Base-by-base conservation (phyloP, 2,888 invertebrate species). In the Lasius fuliginosus region DNA sequence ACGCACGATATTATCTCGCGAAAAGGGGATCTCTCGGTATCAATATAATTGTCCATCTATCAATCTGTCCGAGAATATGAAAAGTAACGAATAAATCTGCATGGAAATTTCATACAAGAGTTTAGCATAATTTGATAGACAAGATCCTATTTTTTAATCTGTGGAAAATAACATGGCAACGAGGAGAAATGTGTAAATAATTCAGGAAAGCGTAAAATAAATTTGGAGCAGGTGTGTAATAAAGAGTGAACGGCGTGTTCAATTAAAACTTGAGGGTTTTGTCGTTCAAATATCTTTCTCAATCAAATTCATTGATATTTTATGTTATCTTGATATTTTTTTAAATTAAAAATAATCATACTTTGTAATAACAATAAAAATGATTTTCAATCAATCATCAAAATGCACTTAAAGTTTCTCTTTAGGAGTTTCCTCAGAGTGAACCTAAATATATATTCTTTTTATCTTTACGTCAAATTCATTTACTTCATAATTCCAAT, bases 391-490 rank as follows among this genome's bases (percentile, higher is more conserved):
- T 23, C 23, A 23, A 36, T 8, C 23, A 9, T 9, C 27, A 1
- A 58, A 27, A 18, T 58, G 1, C 8, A 74, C 6, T 30, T 11
- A 60, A 58, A 74, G n/a, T 74, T 74, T n/a, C 3, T 42, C 3
- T 42, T 49, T 49, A 18, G 9, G 8, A 49, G 49, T 49, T 49
- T 49, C 1, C n/a, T 30, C 18, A 11, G 15, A 4, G 12, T 0
- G 0, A 74, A 30, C 4, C 1, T 12, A 30, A 11, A 42, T 42
- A 42, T 42, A 6, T 1, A 5, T 53, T 49, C 8, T 53, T 53
- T 49, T 53, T n/a, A 53, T 12, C 58, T 30, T 74, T n/a, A 62
- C 8, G n/a, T 74, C 11, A 42, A 58, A 40, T 73, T 73, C 56
- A 71, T 40, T 42, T 12, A 30, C 12, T 60, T 42, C 8, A n/a